phyloP scores from a whole-genome alignment of 2,113 vertebrate genomes.

The Sturnus vulgaris region DNA sequence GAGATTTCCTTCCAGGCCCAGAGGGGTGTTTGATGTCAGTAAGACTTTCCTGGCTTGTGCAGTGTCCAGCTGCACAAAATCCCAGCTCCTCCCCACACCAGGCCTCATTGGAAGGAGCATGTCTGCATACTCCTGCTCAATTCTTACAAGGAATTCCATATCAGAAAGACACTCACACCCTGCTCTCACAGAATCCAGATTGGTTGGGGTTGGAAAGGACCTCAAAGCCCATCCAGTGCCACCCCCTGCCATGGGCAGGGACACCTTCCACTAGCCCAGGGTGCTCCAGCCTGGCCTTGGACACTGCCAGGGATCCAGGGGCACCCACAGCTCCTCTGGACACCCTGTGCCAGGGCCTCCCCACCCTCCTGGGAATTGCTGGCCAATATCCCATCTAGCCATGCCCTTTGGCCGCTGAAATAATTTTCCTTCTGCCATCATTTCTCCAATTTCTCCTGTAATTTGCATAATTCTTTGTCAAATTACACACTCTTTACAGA shows the following conservation, averaged over 20 bases:
- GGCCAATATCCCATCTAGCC: accelerated
- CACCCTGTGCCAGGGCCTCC: accelerated
- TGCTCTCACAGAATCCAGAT: neutral
- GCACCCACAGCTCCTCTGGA: neutral
- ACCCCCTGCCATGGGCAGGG: neutral
- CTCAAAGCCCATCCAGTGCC: accelerated
- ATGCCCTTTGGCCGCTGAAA: neutral
- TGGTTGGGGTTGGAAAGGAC: neutral
- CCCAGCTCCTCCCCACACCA: neutral
- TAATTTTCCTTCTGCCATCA: neutral
- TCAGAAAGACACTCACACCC: neutral
- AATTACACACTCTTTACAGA: neutral
- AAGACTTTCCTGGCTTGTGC: neutral
- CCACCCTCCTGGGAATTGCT: neutral
- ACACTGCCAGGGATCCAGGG: neutral
- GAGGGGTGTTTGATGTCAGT: neutral
- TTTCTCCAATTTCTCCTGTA: neutral
- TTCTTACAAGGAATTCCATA: neutral
- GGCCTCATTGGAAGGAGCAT: neutral
- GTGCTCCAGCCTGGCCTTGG: accelerated
- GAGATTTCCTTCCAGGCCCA: neutral
- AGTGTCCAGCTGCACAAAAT: neutral
- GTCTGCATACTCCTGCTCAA: accelerated
- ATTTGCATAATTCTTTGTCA: neutral
- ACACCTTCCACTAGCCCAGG: neutral